Evolutionary conservation across 2,797 vertebrate genomes (phyloP).

Genomic region (Phalloptychus januarius): DNA sequence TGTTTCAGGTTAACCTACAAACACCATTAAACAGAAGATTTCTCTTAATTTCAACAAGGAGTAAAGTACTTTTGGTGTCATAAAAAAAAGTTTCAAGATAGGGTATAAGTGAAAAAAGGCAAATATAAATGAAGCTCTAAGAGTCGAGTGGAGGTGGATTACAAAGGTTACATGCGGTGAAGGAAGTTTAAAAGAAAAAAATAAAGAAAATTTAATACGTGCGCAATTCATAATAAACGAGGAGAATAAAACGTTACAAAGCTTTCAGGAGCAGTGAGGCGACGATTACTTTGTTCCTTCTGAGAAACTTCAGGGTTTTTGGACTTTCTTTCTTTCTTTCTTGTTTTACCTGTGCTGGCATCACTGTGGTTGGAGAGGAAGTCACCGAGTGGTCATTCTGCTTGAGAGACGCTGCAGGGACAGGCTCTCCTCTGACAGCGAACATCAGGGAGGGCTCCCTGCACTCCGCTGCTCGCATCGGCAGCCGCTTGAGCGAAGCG

Average conservation of each 20-base stretch:
- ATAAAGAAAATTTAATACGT: not conserved
- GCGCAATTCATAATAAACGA: not conserved
- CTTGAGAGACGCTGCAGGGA: slow-evolving; percentile 84
- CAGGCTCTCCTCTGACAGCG: slow-evolving; percentile 87
- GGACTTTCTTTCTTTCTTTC: too few relatives aligned
- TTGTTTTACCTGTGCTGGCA: slow-evolving; percentile 89
- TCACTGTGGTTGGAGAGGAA: slow-evolving; percentile 87
- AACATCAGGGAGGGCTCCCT: slow-evolving; percentile 87
- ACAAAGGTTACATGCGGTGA: not conserved
- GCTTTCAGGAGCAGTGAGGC: not conserved
- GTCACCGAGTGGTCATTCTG: slow-evolving; percentile 85
- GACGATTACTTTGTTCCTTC: not conserved
- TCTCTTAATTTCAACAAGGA: slow-evolving; percentile 28
- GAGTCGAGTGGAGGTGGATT: not conserved
- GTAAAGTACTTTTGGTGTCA: slow-evolving; percentile 32
- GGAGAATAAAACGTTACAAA: not conserved
- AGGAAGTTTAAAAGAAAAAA: not conserved
- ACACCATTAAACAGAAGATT: slow-evolving; percentile 69
- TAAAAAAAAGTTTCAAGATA: slow-evolving; percentile 51
- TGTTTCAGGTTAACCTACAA: slow-evolving; percentile 76
- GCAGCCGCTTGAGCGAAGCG: slow-evolving; percentile 88
- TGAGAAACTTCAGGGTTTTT: not conserved
- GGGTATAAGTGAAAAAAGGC: slow-evolving; percentile 5
- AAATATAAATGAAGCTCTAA: slow-evolving; percentile 4
- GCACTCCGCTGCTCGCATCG: slow-evolving; percentile 84